Conservation (phyloP, 1,140 invertebrate species). For the Potamilus streckersoni region DNA sequence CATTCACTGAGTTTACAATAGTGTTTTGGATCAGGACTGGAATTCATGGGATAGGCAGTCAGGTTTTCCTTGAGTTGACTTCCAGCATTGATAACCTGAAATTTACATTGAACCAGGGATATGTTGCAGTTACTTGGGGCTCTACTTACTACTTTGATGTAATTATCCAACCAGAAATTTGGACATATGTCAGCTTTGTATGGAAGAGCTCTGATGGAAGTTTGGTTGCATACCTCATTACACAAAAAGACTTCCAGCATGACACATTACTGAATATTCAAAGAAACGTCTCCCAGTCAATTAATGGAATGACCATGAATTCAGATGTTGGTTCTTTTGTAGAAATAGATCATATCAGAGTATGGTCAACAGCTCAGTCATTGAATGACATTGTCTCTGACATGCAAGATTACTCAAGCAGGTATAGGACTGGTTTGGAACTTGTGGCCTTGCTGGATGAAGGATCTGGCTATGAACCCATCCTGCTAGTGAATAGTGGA, state of each 20-base stretch:
- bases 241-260: slow-evolving; percentile 1
- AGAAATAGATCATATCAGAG: slow-evolving; percentile 16
- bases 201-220: slow-evolving; percentile 14
- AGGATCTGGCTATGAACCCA: slow-evolving; percentile 18
- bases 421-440: background rate
- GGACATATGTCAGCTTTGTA: slow-evolving; percentile 19
- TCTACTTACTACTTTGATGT: slow-evolving; percentile 6
- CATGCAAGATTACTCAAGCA: slow-evolving; percentile 20
- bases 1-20: slow-evolving; percentile 1
- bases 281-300: background rate
- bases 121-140: slow-evolving; percentile 17
- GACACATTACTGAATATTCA: slow-evolving; percentile 4
- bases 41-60: slow-evolving; percentile 9
- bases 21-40: slow-evolving; percentile 16
- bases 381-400: slow-evolving; percentile 1
- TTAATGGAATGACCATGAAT: slow-evolving; percentile 2
- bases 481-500: background rate
- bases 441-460: slow-evolving; percentile 20
- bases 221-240: slow-evolving; percentile 14
- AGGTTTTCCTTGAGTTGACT: slow-evolving; percentile 1
- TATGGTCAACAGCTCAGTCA: slow-evolving; percentile 12
- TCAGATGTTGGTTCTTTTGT: background rate
- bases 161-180: background rate
- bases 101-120: slow-evolving; percentile 9
- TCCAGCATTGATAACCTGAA: background rate